Evolutionary conservation across 1,140 invertebrate genomes (phyloP), one percentile per base, ranked within the genome.

Genomic region (Pogonomyrmex californicus): DNA sequence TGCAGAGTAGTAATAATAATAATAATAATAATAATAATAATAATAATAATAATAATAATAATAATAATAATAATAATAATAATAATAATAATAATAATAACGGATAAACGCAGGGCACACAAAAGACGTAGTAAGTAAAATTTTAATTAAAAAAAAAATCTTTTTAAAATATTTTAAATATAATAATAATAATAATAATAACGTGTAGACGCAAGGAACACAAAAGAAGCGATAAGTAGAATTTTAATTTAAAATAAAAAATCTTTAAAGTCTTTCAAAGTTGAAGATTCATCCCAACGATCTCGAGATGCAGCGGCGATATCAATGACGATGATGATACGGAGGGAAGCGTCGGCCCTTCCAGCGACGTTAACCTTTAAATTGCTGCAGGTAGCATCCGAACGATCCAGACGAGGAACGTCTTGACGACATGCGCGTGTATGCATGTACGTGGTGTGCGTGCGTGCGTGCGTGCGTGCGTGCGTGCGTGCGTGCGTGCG

Each of bases 311-410:
- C 6, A 58, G 17, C 41, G 41, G 60, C 44, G 41, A 76, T 68
- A 90, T 83, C 86, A 65, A 68, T 58, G 78, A 88, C 10, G 54
- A 51, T 58, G 58, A 79, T 33, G 76, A 87, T 78, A 76, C 62
- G 10, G 54, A 87, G 73, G 60, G 23, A 76, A 87, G 23, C 47
- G 14, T 73, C 49, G 87, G 47, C 33, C 66, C 63, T 73, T 68
- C 47, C 60, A 49, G 60, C 56, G 86, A 87, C 77, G 86, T 91
- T 91, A 73, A 60, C 33, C 79, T 83, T 86, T 90, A 87, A 90
- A 92, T 91, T 86, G 89, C 88, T 83, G 86, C 88, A 92, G 88
- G 87, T 89, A 88, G 83, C 82, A 51, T 63, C 54, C 58, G 70
- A 54, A 10, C 10, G 33, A 71, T 65, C 30, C 76, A 85, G 63